Base-by-base conservation (phyloP, 2,113 vertebrate species). In the Amblyornis subalaris region DNA sequence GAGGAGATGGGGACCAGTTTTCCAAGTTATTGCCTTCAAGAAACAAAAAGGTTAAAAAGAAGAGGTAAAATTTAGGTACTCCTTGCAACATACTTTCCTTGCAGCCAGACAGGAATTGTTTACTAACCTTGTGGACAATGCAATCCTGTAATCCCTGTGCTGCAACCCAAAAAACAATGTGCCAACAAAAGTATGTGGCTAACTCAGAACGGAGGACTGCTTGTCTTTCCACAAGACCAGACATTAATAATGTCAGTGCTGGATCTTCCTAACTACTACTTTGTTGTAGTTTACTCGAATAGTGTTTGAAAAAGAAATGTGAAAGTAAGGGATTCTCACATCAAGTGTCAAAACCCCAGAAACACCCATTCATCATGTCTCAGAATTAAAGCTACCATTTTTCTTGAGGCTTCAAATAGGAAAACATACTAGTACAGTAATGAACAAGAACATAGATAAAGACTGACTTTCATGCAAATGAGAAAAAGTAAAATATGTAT, bases 1-100 rank as follows among this genome's bases (percentile, higher is more conserved):
- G 21, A 89, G 7, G 17, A 33, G 21, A 21, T 0, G 0, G 2
- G 8, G 25, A 33, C 1, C 3, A 7, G 58, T 38, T 85, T 79
- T 73, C 42, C 64, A 80, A 70, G 33, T 51, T 28, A 50, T 1
- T 33, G 10, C 4, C 12, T n/a, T 33, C 22, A 70, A 33, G 42
- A 76, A 96, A 79, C 6, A 90, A 75, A 81, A 78, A 64, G 9
- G 4, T 36, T 61, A 20, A 58, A 78, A 66, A 31, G 6, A 65
- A 31, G 8, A 78, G 8, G 16, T 54, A 31, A 85, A 90, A 31
- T 24, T 36, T 69, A 76, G 23, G 33, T 58, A 53, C 0, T 0
- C 14, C n/a, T 73, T 58, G 15, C 10, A 26, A 58, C 33, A 54
- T 40, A 76, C 5, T 58, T 85, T 62, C 54, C 35, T 83, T 75